A percentile compares a stretch with the other conserved stretches of the same genome.
These are phyloP conservation scores for Geopemphigus sp. DNA, from an alignment of 1,140 invertebrate species.

Conservation along the genomic window DNA sequence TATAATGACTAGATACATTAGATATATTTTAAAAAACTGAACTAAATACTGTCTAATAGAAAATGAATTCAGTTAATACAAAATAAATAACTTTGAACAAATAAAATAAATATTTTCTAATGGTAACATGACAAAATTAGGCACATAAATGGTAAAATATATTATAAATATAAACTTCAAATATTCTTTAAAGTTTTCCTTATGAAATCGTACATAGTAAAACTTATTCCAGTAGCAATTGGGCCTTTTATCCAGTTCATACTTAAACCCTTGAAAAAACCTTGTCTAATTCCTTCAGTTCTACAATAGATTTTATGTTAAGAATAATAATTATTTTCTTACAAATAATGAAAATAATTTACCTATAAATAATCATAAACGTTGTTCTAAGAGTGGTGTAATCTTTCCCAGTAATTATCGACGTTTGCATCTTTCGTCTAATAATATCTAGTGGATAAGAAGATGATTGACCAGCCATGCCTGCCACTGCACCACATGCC, in stretches of 20 bases:
- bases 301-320: slow-evolving; percentile 57
- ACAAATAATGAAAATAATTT: slow-evolving; percentile 51
- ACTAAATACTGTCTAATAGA: background rate
- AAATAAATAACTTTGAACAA: slow-evolving; percentile 12
- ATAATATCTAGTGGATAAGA: slow-evolving; percentile 96
- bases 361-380: slow-evolving; percentile 65
- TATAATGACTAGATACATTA: slow-evolving; percentile 7
- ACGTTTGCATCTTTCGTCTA: slow-evolving; percentile 80
- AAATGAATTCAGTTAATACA: background rate
- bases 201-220: slow-evolving; percentile 89
- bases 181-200: slow-evolving; percentile 60
- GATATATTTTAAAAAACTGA: background rate
- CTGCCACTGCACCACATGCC: slow-evolving; percentile 85
- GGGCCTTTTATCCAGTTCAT: slow-evolving; percentile 99
- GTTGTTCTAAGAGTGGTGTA: slow-evolving; percentile 66
- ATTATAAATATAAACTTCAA: slow-evolving; percentile 18
- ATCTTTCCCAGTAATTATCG: slow-evolving; percentile 61
- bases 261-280: slow-evolving; percentile 95
- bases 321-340: slow-evolving; percentile 5
- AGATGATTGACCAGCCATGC: slow-evolving; percentile 88
- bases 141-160: slow-evolving; percentile 21
- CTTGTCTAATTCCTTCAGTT: slow-evolving; percentile 81
- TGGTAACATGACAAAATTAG: slow-evolving; percentile 36
- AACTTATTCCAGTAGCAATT: slow-evolving; percentile 96
- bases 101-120: slow-evolving; percentile 12